Evolutionary conservation across 2,797 vertebrate genomes (phyloP).

Genomic region (Danio choprae): DNA sequence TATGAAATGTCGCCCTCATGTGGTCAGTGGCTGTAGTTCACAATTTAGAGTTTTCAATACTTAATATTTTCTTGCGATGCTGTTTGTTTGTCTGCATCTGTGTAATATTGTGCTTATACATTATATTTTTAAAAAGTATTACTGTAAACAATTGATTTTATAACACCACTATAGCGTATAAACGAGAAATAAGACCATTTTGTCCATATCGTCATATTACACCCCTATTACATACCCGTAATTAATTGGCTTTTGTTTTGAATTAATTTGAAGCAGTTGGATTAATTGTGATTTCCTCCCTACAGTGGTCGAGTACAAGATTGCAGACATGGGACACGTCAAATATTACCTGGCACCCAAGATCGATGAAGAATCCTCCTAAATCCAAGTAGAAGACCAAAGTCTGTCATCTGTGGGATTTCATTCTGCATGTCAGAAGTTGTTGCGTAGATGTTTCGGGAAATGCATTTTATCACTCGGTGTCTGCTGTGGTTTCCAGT

Average conservation of each 20-base stretch:
- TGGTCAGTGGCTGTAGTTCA: too few relatives aligned
- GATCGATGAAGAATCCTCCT: conserved; percentile 84
- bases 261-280: neutral
- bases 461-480: conserved; percentile 14
- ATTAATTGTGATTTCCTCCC: neutral
- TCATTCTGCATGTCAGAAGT: neutral
- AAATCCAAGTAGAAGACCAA: conserved; percentile 8
- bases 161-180: too few relatives aligned
- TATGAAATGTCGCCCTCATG: too few relatives aligned
- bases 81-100: too few relatives aligned
- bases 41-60: too few relatives aligned
- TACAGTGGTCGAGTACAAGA: conserved; percentile 89
- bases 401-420: neutral
- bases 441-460: conserved; percentile 13
- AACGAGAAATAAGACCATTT: too few relatives aligned
- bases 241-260: neutral
- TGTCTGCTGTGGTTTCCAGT: neutral
- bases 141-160: too few relatives aligned
- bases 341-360: conserved; percentile 91
- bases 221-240: neutral
- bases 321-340: conserved; percentile 89
- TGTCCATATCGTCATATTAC: too few relatives aligned
- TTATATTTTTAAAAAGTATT: too few relatives aligned
- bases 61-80: too few relatives aligned
- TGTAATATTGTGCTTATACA: too few relatives aligned